Conservation (phyloP, 2,797 vertebrate species). For the Macroramphosus scolopax region DNA sequence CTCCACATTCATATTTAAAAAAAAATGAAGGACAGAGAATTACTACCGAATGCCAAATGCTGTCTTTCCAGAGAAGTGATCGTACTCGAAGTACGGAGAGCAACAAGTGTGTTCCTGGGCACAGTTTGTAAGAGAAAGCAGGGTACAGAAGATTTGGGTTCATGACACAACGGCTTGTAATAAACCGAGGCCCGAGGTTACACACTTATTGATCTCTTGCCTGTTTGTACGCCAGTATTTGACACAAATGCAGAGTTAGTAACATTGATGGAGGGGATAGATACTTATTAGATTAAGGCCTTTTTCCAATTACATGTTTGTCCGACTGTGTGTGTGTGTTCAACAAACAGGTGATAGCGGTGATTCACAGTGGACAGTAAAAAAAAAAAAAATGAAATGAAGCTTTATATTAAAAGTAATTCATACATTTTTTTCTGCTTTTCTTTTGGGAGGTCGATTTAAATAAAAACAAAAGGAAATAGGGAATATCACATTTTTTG, state of each 20-base stretch:
- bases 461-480: no score
- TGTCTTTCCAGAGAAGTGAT: no score
- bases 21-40: no score
- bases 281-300: constrained; percentile 48
- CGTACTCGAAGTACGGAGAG: not conserved
- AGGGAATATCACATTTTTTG: no score
- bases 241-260: constrained; percentile 64
- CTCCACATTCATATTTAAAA: no score
- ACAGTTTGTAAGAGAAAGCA: constrained; percentile 20
- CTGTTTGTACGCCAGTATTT: constrained; percentile 46
- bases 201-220: constrained; percentile 44
- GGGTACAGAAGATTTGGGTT: constrained; percentile 47
- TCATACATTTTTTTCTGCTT: no score
- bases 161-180: constrained; percentile 34
- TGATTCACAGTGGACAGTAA: not conserved
- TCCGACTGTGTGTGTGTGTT: constrained; percentile 20
- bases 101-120: not conserved
- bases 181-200: constrained; percentile 52
- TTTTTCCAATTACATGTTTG: constrained; percentile 21
- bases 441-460: no score
- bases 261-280: constrained; percentile 40
- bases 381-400: not conserved
- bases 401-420: no score
- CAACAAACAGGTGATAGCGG: constrained; percentile 11
- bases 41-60: no score